Evolutionary conservation across 1,140 invertebrate genomes (phyloP).

Genomic region (Heterodera carotae): DNA sequence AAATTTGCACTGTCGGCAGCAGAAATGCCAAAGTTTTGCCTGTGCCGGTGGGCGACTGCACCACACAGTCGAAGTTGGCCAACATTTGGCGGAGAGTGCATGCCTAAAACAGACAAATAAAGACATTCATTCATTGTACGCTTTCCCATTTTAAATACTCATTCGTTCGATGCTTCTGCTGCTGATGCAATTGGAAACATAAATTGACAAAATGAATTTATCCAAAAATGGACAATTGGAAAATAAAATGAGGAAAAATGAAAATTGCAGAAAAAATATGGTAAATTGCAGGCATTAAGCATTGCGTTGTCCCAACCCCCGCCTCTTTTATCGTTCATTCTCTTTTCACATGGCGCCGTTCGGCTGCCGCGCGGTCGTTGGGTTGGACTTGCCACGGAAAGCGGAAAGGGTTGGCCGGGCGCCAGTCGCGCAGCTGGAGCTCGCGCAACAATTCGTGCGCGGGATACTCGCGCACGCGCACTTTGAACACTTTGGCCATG

Average conservation of each 20-base stretch:
- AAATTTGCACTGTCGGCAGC: constrained; percentile 58
- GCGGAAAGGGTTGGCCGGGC: constrained; percentile 48
- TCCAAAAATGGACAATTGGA: too few relatives aligned
- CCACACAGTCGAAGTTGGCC: constrained; percentile 60
- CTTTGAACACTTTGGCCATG: constrained; percentile 44
- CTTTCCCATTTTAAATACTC: neutral
- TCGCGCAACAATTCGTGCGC: constrained; percentile 44
- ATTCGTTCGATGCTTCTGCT: neutral
- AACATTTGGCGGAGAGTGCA: constrained; percentile 50
- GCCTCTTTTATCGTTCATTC: neutral
- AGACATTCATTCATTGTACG: neutral
- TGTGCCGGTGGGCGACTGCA: constrained; percentile 63
- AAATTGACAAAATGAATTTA: too few relatives aligned
- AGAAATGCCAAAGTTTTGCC: constrained; percentile 63
- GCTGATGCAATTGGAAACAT: too few relatives aligned
- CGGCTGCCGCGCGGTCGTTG: too few relatives aligned
- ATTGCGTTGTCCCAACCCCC: neutral
- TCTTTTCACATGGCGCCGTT: neutral
- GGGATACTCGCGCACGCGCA: constrained; percentile 48
- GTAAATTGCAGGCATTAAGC: too few relatives aligned
- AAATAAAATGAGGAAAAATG: too few relatives aligned
- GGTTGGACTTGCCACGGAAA: constrained; percentile 42
- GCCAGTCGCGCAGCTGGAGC: constrained; percentile 43
- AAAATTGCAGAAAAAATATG: too few relatives aligned
- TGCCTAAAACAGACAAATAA: constrained; percentile 41